These are phyloP conservation scores for Lutjanus erythropterus DNA, from an alignment of 2,113 vertebrate genomes.

Conservation along the genomic window DNA sequence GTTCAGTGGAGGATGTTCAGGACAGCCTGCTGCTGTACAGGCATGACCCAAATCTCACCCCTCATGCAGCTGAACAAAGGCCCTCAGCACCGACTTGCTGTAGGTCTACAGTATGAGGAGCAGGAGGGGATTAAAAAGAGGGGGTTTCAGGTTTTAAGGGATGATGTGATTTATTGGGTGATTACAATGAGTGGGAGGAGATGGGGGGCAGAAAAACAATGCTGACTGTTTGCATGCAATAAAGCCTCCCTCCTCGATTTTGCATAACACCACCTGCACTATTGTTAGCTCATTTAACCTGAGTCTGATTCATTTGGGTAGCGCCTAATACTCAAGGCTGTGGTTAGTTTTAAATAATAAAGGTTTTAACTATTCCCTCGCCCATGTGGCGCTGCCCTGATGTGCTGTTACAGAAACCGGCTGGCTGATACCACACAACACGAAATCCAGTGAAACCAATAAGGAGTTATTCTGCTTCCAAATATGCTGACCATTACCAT, in stretches of 20 bases:
- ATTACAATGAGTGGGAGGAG: conserved; percentile 72
- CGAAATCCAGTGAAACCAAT: conserved; percentile 10
- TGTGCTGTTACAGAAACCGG: not conserved
- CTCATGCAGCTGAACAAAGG: conserved; percentile 79
- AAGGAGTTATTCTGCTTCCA: conserved; percentile 6
- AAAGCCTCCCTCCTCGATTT: conserved; percentile 54
- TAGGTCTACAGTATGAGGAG: conserved; percentile 72
- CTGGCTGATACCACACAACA: not conserved
- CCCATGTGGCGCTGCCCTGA: conserved; percentile 1
- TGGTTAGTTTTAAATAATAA: conserved; percentile 43
- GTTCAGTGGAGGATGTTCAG: conserved; percentile 34
- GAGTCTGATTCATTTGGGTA: conserved; percentile 16
- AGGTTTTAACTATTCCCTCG: not conserved
- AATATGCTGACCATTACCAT: not conserved
- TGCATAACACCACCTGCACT: conserved; percentile 70
- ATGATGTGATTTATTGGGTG: conserved; percentile 83
- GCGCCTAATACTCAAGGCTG: conserved; percentile 20
- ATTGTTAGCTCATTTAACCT: conserved; percentile 69
- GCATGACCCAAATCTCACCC: conserved; percentile 80
- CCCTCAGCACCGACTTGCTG: conserved; percentile 59
- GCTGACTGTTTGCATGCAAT: conserved; percentile 79
- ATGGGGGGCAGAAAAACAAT: conserved; percentile 76
- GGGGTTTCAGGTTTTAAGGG: conserved; percentile 76
- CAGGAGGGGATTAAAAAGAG: conserved; percentile 69
- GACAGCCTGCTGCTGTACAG: conserved; percentile 46